These are phyloP conservation scores for Heteromyza rotundicornis DNA, from an alignment of 2,888 invertebrate species.

Conservation along the genomic window DNA sequence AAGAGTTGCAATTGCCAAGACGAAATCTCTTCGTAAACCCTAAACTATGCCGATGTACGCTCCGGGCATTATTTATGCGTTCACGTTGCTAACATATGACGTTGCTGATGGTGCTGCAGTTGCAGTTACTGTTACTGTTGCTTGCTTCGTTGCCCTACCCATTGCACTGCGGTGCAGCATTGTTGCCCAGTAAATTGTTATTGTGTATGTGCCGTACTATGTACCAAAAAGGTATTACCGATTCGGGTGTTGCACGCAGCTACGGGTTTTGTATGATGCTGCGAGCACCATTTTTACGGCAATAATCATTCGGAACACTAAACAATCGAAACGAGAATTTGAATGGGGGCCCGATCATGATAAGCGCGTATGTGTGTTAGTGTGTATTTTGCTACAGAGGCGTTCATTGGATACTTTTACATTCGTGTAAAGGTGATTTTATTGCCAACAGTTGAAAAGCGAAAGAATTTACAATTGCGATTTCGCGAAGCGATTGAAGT, in stretches of 20 bases:
- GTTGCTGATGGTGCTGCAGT: neutral
- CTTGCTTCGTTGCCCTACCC: neutral
- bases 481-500: too few relatives aligned
- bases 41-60: conserved; percentile 25
- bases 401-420: too few relatives aligned
- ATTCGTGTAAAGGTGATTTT: too few relatives aligned
- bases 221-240: neutral
- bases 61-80: conserved; percentile 50
- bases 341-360: conserved; percentile 29
- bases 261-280: neutral
- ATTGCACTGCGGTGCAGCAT: too few relatives aligned
- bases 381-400: too few relatives aligned
- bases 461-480: too few relatives aligned
- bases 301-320: conserved; percentile 48
- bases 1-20: neutral
- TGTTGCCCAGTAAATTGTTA: too few relatives aligned
- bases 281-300: conserved; percentile 42
- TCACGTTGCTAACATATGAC: conserved; percentile 50
- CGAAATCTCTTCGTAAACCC: too few relatives aligned
- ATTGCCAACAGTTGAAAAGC: too few relatives aligned
- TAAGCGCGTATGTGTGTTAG: too few relatives aligned
- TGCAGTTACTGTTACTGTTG: conserved; percentile 5
- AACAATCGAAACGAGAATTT: conserved; percentile 52
- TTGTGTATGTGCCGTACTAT: neutral
- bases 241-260: neutral